Percentiles rank a stretch among this genome's conserved stretches.
phyloP scores from a whole-genome alignment of 2,113 vertebrate species.

The Opisthocomus hoazin region DNA sequence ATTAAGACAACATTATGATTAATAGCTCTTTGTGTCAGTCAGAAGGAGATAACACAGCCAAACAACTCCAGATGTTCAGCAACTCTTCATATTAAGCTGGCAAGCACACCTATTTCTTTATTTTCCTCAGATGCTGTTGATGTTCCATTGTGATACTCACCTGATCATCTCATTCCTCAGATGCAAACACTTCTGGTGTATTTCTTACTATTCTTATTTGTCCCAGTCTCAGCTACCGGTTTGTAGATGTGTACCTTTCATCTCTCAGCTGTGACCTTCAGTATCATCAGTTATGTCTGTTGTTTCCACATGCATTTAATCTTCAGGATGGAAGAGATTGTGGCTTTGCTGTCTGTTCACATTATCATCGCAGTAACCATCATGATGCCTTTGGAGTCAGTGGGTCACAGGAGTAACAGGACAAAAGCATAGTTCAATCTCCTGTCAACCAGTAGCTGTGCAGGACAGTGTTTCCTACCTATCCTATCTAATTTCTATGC shows the following conservation, averaged over 20 bases:
- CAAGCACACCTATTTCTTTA: not conserved
- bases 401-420: not conserved
- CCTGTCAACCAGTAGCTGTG: not conserved
- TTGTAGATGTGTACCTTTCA: not conserved
- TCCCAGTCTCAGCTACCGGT: not conserved
- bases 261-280: not conserved
- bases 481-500: not conserved
- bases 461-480: not conserved
- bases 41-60: not conserved
- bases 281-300: not conserved
- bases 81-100: not conserved
- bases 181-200: not conserved
- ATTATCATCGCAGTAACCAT: not conserved
- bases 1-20: not conserved
- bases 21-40: not conserved
- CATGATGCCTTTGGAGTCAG: not conserved
- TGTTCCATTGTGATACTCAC: fast-evolving
- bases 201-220: not conserved
- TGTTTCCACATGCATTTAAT: not conserved
- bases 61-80: not conserved
- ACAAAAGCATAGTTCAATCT: not conserved
- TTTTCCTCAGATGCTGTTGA: not conserved
- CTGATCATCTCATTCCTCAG: not conserved
- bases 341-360: not conserved
- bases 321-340: not conserved